Evolutionary conservation across 2,113 vertebrate genomes (phyloP).

Genomic region (Girardinichthys multiradiatus): DNA sequence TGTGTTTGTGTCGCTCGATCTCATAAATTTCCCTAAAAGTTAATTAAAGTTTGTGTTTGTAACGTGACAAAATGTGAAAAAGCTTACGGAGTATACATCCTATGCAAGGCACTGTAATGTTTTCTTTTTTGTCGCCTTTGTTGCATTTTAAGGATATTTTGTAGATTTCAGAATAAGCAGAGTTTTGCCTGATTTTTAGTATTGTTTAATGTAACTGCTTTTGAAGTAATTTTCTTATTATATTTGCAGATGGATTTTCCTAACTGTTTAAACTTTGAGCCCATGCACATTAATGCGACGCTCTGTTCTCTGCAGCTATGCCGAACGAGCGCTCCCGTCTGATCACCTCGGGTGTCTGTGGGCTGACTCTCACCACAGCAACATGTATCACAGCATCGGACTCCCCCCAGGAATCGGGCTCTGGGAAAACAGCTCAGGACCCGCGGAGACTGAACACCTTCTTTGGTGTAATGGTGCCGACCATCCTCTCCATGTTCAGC

Average conservation of each 20-base stretch:
- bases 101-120: too few species aligned
- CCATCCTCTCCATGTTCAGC: slow-evolving; percentile 93
- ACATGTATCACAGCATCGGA: slow-evolving; percentile 52
- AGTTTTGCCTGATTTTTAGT: neutral
- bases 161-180: neutral
- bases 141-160: neutral
- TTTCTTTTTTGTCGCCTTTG: too few species aligned
- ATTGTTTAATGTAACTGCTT: too few species aligned
- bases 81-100: too few species aligned
- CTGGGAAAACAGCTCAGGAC: slow-evolving; percentile 37
- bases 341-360: slow-evolving; percentile 81
- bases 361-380: slow-evolving; percentile 36
- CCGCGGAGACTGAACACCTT: slow-evolving; percentile 88
- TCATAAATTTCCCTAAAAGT: too few species aligned
- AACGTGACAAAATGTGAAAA: too few species aligned
- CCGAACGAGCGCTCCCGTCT: slow-evolving; percentile 86
- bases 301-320: slow-evolving; percentile 71
- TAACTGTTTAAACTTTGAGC: too few species aligned
- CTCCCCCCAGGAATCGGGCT: slow-evolving; percentile 14
- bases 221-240: too few species aligned
- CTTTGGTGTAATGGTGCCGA: slow-evolving; percentile 92
- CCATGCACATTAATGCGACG: neutral
- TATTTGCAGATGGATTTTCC: too few species aligned
- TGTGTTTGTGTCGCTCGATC: too few species aligned
- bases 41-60: too few species aligned